These are phyloP conservation scores for Tetragonula clypearis DNA, from an alignment of 1,140 invertebrate genomes.

Conservation along the genomic window DNA sequence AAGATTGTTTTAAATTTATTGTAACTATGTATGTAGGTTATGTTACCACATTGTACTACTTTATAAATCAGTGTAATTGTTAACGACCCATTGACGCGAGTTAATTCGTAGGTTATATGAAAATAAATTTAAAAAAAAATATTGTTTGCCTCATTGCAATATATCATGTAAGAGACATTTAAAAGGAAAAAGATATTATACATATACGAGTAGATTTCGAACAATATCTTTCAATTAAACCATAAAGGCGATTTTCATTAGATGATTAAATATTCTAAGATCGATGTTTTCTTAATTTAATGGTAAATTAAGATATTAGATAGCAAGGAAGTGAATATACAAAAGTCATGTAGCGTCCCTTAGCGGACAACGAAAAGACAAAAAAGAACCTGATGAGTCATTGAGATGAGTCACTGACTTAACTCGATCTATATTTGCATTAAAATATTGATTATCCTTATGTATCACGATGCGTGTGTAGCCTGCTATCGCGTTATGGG, in stretches of 20 bases:
- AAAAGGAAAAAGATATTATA: too few species aligned
- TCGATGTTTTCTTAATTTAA: constrained; percentile 31
- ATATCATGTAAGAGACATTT: too few species aligned
- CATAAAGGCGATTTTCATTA: not conserved
- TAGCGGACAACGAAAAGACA: constrained; percentile 43
- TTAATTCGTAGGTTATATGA: too few species aligned
- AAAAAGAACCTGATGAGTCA: constrained; percentile 55
- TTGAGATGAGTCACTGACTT: constrained; percentile 34
- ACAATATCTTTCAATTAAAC: too few species aligned
- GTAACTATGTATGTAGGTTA: too few species aligned
- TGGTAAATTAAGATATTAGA: not conserved
- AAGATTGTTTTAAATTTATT: too few species aligned
- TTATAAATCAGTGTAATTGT: too few species aligned
- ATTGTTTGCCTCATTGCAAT: too few species aligned
- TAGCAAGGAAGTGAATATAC: not conserved
- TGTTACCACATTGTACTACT: too few species aligned
- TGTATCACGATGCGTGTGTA: not conserved
- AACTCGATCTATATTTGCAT: constrained; percentile 57
- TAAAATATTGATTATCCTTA: constrained; percentile 50
- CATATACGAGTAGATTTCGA: too few species aligned
- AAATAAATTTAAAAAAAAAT: too few species aligned
- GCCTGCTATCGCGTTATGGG: not conserved
- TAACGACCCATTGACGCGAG: too few species aligned
- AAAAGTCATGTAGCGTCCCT: constrained; percentile 32
- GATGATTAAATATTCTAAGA: constrained; percentile 19